Evolutionary conservation across 2,888 invertebrate species (phyloP), one percentile per base, ranked within the genome.

Genomic region (Cepaea hortensis): DNA sequence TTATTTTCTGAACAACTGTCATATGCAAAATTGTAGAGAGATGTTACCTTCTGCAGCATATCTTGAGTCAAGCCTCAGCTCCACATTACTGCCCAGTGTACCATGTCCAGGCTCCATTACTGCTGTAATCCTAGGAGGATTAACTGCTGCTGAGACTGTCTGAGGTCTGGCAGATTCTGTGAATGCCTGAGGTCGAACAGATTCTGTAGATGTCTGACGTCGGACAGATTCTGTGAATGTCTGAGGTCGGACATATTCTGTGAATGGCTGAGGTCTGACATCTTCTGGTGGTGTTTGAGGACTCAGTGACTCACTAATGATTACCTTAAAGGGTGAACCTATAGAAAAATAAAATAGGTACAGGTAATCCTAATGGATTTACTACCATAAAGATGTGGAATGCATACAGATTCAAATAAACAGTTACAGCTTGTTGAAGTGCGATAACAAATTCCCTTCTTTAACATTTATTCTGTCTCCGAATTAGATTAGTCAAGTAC

Each of bases 251-350:
- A 18, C 68, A 18, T 4, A 20, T n/a, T 20, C 18, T 68, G 68
- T 68, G 5, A n/a, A 18, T 68, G 68, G 4, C n/a, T 55, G 55
- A 55, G 55, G 18, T 50, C 50, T 76, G 4, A 55, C n/a, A 0
- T 68, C 48, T 11, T 55, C 79, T 75, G 65, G 82, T 85, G 46
- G 35, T 72, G 87, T 89, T 11, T 89, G 88, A 48, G 90, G 91
- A 61, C 89, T 88, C 2, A 89, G 90, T 7, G 91, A 89, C 13
- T 88, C 89, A 61, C 91, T 87, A 4, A 92, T 91, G 80, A 91
- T 91, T 46, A 92, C 90, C 81, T 92, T 92, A 85, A 91, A 92
- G 0, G 93, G 93, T 61, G 92, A 92, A n/a, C 91, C 91, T 86
- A 55, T 0, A 18, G n/a, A 15, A 68, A 18, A 18, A 18, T 18